Evolutionary conservation across 2,797 vertebrate species (phyloP).

Genomic region (Poliocrania exsul): DNA sequence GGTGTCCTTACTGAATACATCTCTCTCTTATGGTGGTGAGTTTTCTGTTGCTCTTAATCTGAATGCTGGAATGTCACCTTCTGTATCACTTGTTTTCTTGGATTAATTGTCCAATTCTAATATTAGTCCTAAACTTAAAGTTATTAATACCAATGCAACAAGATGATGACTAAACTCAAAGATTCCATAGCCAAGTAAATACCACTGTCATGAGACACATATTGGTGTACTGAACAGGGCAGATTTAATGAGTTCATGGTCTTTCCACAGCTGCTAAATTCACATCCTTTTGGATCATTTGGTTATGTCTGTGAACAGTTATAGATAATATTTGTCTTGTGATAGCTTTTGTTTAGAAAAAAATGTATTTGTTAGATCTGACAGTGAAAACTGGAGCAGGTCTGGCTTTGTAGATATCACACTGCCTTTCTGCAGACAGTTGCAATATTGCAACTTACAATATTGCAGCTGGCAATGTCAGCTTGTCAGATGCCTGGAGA

Average conservation of each 20-base stretch:
- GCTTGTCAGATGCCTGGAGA: background rate
- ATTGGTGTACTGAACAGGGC: fast-evolving
- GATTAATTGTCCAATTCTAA: background rate
- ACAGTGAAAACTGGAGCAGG: background rate
- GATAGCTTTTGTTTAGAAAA: background rate
- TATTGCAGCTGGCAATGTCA: background rate
- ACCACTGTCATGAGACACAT: background rate
- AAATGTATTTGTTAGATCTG: background rate
- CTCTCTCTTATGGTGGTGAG: background rate
- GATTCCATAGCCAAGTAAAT: background rate
- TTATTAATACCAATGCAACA: background rate
- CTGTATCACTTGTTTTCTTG: background rate
- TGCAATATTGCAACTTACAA: background rate
- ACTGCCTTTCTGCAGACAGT: background rate
- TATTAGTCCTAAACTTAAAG: background rate
- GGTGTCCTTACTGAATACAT: background rate
- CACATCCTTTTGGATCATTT: background rate
- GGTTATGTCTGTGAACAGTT: background rate
- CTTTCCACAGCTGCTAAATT: background rate
- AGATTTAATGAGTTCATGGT: background rate
- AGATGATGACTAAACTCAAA: background rate
- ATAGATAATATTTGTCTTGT: background rate
- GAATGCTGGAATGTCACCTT: background rate
- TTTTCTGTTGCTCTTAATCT: background rate
- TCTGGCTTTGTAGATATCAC: background rate